Evolutionary conservation across 1,140 invertebrate genomes (phyloP).

Genomic region (Brachionus koreanus): DNA sequence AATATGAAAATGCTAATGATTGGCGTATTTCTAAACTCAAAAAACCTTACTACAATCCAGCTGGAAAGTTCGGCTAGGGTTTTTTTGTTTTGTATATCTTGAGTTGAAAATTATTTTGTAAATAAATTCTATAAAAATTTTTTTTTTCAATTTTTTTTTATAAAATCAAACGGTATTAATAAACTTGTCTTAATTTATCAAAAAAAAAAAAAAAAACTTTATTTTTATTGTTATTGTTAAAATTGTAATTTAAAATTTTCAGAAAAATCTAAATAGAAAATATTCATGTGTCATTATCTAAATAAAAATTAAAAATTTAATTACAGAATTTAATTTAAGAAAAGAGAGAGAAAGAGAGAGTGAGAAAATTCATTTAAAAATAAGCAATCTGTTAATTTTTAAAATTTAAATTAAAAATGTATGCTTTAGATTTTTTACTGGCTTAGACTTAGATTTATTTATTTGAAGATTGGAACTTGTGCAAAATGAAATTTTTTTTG

Average conservation of each 20-base stretch:
- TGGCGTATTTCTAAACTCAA: conserved; percentile 95
- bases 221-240: too few species aligned
- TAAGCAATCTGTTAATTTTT: background rate
- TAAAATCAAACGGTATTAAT: too few species aligned
- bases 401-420: background rate
- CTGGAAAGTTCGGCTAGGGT: conserved; percentile 45
- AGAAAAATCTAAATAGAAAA: too few species aligned
- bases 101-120: background rate
- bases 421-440: background rate
- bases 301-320: background rate
- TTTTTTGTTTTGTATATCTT: background rate
- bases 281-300: too few species aligned
- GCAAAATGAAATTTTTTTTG: background rate
- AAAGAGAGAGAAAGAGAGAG: background rate
- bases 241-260: background rate
- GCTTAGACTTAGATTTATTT: background rate
- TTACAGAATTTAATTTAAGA: background rate
- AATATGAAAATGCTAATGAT: conserved; percentile 97
- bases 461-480: background rate
- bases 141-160: background rate
- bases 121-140: background rate
- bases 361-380: background rate
- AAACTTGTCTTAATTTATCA: background rate
- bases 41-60: conserved; percentile 58
- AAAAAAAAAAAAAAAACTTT: too few species aligned